Evolutionary conservation across 2,113 vertebrate species (phyloP).

Genomic region (Myrmecobius fasciatus): DNA sequence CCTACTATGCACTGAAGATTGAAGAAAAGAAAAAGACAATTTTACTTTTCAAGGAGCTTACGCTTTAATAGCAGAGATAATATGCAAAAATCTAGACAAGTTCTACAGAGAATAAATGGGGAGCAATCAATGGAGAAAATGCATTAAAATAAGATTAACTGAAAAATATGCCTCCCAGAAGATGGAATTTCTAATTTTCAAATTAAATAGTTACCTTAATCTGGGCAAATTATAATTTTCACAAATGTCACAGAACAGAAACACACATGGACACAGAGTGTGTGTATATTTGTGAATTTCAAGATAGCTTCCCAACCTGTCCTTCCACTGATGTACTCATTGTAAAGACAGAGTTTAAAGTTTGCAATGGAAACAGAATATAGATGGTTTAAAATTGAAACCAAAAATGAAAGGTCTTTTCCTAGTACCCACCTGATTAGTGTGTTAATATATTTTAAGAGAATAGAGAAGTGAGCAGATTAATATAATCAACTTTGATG

Average conservation of each 20-base stretch:
- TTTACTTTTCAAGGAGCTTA: neutral
- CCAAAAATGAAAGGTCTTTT: neutral
- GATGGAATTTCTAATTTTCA: neutral
- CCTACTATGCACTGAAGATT: neutral
- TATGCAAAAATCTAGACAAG: neutral
- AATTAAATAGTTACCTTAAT: neutral
- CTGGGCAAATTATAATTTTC: neutral
- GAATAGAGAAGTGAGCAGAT: neutral
- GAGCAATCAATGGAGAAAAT: neutral
- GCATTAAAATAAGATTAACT: neutral
- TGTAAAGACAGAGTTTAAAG: slow-evolving; percentile 12
- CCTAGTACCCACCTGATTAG: neutral
- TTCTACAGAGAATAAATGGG: neutral
- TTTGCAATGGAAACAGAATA: neutral
- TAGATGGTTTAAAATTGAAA: slow-evolving; percentile 4
- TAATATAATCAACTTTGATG: neutral
- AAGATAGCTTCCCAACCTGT: neutral
- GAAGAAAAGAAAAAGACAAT: neutral
- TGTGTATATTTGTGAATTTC: neutral
- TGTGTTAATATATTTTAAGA: slow-evolving; percentile 8
- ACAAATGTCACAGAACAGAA: neutral
- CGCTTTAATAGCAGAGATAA: neutral
- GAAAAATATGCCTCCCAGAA: neutral
- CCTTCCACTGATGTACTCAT: neutral
- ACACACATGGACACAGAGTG: neutral